Conservation (phyloP, 1,140 invertebrate species). For the Procambarus virginalis region DNA sequence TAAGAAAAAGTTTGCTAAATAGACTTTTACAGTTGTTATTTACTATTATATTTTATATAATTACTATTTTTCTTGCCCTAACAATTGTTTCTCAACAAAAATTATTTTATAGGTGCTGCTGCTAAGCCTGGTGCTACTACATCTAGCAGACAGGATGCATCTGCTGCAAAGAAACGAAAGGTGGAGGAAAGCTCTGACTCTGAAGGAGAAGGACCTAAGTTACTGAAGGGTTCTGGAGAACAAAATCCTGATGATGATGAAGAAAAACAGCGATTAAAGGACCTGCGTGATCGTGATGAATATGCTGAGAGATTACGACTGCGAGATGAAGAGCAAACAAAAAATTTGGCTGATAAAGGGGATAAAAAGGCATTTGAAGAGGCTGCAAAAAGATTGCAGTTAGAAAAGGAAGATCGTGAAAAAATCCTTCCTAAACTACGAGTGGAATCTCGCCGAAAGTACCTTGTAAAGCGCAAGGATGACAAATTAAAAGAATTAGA, state of each 20-base stretch:
- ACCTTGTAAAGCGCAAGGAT: conserved; percentile 95
- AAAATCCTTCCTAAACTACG: conserved; percentile 91
- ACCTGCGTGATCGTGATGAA: conserved; percentile 94
- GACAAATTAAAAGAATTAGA: conserved; percentile 98
- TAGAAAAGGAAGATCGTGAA: conserved; percentile 89
- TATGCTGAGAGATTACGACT: conserved; percentile 91
- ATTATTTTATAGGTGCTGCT: neutral
- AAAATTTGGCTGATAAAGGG: conserved; percentile 83
- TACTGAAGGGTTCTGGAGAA: conserved; percentile 47
- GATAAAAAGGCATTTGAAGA: conserved; percentile 90
- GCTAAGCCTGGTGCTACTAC: neutral
- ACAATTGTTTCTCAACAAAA: too few species aligned
- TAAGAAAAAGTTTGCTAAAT: too few species aligned
- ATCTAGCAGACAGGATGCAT: neutral
- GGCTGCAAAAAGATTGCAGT: conserved; percentile 91
- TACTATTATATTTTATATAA: too few species aligned
- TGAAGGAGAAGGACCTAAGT: conserved; percentile 68
- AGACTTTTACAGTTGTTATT: too few species aligned
- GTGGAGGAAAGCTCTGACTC: conserved; percentile 58
- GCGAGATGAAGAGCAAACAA: conserved; percentile 91
- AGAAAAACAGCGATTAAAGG: conserved; percentile 82
- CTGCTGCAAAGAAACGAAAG: conserved; percentile 15
- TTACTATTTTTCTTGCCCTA: too few species aligned
- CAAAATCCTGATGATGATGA: conserved; percentile 76
- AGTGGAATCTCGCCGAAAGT: conserved; percentile 92